Conservation (phyloP, 2,113 vertebrate species). For the Mionectes macconnelli region DNA sequence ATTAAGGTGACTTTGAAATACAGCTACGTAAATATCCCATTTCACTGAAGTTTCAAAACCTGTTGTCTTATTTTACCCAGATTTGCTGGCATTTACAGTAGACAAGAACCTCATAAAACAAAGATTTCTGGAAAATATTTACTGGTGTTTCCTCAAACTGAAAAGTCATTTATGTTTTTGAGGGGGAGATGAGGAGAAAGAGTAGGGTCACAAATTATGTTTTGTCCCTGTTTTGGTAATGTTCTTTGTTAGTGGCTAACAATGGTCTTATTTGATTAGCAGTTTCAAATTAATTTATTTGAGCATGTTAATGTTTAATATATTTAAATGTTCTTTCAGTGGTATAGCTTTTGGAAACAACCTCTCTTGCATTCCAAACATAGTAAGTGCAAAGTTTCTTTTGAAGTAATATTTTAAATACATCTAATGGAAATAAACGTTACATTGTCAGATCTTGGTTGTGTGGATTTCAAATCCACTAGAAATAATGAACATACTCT, state of each 20-base stretch:
- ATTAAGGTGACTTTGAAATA: not conserved
- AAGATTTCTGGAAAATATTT: not conserved
- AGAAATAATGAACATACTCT: not conserved
- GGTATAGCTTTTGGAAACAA: slow-evolving; percentile 16
- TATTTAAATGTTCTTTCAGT: slow-evolving; percentile 18
- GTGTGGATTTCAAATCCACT: not conserved
- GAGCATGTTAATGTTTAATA: not conserved
- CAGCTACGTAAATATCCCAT: not conserved
- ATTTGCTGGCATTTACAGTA: not conserved
- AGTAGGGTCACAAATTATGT: not conserved
- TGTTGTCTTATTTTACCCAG: not conserved
- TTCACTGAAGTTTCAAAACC: not conserved
- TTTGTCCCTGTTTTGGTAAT: not conserved
- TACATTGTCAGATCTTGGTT: not conserved
- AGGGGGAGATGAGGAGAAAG: not conserved
- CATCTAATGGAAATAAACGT: not conserved
- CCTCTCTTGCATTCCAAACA: not conserved
- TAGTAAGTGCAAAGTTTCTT: not conserved
- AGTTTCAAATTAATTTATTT: not conserved
- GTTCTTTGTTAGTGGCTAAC: not conserved
- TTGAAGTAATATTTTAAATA: slow-evolving; percentile 10
- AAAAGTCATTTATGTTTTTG: not conserved
- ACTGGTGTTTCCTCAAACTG: not conserved
- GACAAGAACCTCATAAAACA: not conserved
- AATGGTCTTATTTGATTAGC: not conserved